A percentile compares a stretch with the other conserved stretches of the same genome.
These are phyloP conservation scores for Calliphora vomitoria DNA, from an alignment of 2,888 invertebrate genomes.

Conservation along the genomic window DNA sequence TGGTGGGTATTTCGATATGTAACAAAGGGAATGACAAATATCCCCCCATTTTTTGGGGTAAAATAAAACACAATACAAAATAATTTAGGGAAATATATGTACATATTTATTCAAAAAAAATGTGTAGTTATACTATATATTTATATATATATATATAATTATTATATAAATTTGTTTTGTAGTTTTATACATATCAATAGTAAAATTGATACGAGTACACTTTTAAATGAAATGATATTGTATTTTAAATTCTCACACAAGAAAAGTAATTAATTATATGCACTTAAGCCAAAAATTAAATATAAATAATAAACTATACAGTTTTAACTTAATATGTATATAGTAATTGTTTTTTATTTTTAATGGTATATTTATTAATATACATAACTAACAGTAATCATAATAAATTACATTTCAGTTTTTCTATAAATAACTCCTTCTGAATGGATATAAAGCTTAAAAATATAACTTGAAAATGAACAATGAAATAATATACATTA, in stretches of 20 bases:
- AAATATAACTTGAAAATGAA: too few relatives aligned
- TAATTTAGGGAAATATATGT: conserved; percentile 48
- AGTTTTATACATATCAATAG: neutral
- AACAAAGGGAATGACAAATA: too few relatives aligned
- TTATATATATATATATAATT: conserved; percentile 6
- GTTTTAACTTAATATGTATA: conserved; percentile 7
- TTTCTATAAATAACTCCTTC: neutral
- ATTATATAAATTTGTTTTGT: conserved; percentile 17
- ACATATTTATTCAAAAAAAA: conserved; percentile 58
- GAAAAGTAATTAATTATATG: conserved; percentile 9
- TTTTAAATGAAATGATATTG: conserved; percentile 42
- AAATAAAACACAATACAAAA: conserved; percentile 46
- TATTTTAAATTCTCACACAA: conserved; percentile 22
- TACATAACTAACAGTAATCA: conserved; percentile 19
- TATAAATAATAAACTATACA: conserved; percentile 48
- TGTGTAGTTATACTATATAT: conserved; percentile 1
- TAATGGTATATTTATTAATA: neutral
- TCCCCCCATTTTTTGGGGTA: too few relatives aligned
- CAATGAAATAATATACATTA: too few relatives aligned
- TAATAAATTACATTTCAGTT: conserved; percentile 32
- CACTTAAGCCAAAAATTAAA: conserved; percentile 26
- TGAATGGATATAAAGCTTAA: too few relatives aligned
- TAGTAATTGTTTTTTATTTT: neutral
- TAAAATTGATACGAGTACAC: conserved; percentile 44
- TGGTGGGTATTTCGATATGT: too few relatives aligned